Evolutionary conservation across 37 sponge, comb jelly and placozoan species (phyloP), one percentile per base, ranked within the genome.

Genomic region (Dysidea cf. avara): DNA sequence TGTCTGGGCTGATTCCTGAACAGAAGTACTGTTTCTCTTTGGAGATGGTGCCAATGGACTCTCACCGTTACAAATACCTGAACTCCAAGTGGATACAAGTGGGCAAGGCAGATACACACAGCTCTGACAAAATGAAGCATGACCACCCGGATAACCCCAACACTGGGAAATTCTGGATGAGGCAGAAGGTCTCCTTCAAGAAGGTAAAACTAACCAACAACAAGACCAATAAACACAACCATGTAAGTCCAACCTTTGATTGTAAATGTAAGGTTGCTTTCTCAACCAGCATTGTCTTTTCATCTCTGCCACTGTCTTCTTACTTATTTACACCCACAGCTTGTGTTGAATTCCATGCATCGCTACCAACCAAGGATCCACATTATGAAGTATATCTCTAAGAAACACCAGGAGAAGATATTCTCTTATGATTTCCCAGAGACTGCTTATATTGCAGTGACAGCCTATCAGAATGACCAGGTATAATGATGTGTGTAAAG

Each of bases 401-500:
- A 72, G 62, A 82, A 88, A 38, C 43, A 67, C 18, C 22, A 49
- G 25, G 64, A 36, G n/a, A 31, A 61, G 14, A 71, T 88, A 0
- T 57, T 78, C 53, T 69, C 84, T 9, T 52, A 77, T 18, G 88
- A 88, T 48, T 86, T 91, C 37, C 77, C 60, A 7, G 68, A 86
- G 43, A 76, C 86, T 36, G 34, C 39, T 34, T 91, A 86, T 61
- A 71, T 86, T 48, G 92, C 83, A 30, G 92, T 91, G 13, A 91
- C 92, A 31, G 92, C 92, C 0, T 91, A 91, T 52, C 92, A 91
- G 68, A 91, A 91, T 73, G 92, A 91, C 38, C 71, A 82, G 46
- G 84, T 81, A 64, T 38, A 53, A 47, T 49, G 30, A 4, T 62
- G 14, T 48, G 11, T 28, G 65, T 17, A 3, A n/a, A 17, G 38